These are phyloP conservation scores for Orchesella flavescens DNA, from an alignment of 2,888 invertebrate genomes.

Conservation along the genomic window DNA sequence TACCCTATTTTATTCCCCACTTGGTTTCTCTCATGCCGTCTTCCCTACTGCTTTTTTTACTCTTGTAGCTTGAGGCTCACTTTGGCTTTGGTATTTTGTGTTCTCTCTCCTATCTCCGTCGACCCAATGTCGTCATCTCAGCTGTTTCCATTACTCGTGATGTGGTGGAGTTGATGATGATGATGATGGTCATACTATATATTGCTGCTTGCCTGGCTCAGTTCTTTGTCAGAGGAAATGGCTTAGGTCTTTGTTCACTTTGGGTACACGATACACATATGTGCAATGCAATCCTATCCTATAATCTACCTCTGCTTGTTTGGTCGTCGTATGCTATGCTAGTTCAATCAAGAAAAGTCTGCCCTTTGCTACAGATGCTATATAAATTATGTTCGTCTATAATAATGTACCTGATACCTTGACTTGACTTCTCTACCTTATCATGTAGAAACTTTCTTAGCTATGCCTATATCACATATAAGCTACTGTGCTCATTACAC, in stretches of 20 bases:
- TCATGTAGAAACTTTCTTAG: background rate
- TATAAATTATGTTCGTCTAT: background rate
- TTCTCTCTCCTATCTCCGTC: background rate
- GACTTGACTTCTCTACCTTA: background rate
- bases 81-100: background rate
- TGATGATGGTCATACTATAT: background rate
- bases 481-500: background rate
- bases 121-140: constrained; percentile 52
- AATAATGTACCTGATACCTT: background rate
- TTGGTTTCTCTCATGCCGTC: background rate
- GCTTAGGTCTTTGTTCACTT: background rate
- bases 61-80: constrained; percentile 13
- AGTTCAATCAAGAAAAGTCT: background rate
- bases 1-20: background rate
- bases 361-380: background rate
- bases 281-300: background rate
- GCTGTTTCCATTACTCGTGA: constrained; percentile 42
- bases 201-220: background rate
- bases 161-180: constrained; percentile 1
- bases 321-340: background rate
- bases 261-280: background rate
- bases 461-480: background rate
- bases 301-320: background rate
- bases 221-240: background rate
- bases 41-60: background rate